phyloP scores from a whole-genome alignment of 2,113 vertebrate species.

The Seriola aureovittata region DNA sequence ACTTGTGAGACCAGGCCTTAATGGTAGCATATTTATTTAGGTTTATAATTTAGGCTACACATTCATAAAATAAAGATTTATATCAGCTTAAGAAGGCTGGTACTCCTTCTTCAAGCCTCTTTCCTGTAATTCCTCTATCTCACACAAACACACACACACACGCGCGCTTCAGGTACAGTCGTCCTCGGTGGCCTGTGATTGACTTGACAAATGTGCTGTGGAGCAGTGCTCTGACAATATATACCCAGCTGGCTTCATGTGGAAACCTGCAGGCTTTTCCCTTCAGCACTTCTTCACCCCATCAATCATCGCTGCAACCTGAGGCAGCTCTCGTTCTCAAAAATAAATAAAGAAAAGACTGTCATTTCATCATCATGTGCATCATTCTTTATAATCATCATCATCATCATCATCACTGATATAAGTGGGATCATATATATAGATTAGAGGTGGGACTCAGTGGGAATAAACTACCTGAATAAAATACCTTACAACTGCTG shows the following conservation, averaged over 20 bases:
- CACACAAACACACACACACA: conserved; percentile 26
- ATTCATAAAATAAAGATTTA: neutral
- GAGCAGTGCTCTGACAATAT: conserved; percentile 51
- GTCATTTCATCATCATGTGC: conserved; percentile 18
- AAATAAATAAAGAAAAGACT: conserved; percentile 26
- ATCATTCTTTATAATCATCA: conserved; percentile 39
- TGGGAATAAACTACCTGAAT: neutral
- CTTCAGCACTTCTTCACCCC: neutral
- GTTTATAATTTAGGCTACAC: neutral
- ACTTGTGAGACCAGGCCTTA: neutral
- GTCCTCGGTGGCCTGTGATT: conserved; percentile 52
- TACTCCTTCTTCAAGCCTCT: neutral
- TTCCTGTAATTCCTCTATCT: neutral
- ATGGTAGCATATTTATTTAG: no score
- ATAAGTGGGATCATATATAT: conserved; percentile 19
- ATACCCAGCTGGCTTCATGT: conserved; percentile 54
- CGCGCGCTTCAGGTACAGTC: conserved; percentile 1
- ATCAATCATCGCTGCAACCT: conserved; percentile 57
- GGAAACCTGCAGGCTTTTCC: conserved; percentile 52
- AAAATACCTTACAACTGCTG: neutral
- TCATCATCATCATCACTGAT: neutral
- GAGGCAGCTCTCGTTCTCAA: conserved; percentile 33
- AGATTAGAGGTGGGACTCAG: neutral
- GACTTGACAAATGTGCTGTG: conserved; percentile 72
- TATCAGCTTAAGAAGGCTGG: neutral